phyloP scores from a whole-genome alignment of 2,797 vertebrate genomes.

The Scolopax rusticola region DNA sequence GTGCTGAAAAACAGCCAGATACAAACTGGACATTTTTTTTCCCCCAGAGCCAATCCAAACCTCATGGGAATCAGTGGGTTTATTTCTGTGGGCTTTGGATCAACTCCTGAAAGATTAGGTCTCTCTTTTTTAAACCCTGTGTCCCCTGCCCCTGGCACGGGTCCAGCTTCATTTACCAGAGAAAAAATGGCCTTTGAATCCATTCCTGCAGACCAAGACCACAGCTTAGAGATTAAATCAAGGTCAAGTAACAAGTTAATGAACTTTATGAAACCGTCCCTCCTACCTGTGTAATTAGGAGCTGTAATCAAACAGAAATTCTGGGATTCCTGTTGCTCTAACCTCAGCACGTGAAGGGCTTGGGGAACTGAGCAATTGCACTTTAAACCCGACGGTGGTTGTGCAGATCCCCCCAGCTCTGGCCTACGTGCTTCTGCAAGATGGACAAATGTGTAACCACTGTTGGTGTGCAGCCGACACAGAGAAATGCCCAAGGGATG shows the following conservation, averaged over 20 bases:
- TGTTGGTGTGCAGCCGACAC: not conserved
- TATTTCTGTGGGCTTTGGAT: not conserved
- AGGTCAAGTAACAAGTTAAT: not conserved
- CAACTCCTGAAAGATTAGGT: not conserved
- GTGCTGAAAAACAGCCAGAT: not conserved
- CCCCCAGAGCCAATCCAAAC: not conserved
- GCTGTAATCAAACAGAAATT: not conserved
- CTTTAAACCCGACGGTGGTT: not conserved
- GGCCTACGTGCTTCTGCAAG: not conserved
- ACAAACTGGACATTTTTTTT: not conserved
- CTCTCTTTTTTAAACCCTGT: not conserved
- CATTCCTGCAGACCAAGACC: not conserved
- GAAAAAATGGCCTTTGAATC: not conserved
- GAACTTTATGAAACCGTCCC: not conserved
- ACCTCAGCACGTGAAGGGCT: not conserved
- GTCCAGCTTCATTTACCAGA: not conserved
- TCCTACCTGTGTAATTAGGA: not conserved
- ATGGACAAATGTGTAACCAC: rapidly evolving
- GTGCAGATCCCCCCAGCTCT: not conserved
- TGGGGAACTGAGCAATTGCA: too few species aligned
- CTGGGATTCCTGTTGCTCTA: not conserved
- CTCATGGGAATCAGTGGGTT: not conserved
- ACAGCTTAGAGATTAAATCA: not conserved
- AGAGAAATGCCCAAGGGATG: not conserved
- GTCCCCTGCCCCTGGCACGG: not conserved